Conservation (phyloP, 2,797 vertebrate genomes). For the Phaenicophaeus curvirostris region DNA sequence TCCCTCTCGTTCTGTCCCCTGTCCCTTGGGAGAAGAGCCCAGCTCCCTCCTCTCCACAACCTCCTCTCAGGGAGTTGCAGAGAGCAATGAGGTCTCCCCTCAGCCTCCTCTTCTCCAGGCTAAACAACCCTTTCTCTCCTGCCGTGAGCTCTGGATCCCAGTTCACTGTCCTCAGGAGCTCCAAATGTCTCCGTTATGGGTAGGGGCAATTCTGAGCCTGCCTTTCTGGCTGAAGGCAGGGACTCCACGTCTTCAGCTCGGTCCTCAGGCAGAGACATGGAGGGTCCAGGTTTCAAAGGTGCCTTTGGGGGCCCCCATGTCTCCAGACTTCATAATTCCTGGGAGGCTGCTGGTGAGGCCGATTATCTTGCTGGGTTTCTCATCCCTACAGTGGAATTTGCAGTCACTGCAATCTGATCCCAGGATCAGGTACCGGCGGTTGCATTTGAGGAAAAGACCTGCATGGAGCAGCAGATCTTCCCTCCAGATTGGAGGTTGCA, state of each 20-base stretch:
- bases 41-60: too few relatives aligned
- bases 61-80: too few relatives aligned
- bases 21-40: too few relatives aligned
- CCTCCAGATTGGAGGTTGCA: not conserved
- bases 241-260: not conserved
- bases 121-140: too few relatives aligned
- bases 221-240: not conserved
- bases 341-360: not conserved
- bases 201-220: not conserved
- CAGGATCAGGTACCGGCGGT: not conserved
- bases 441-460: not conserved
- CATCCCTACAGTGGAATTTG: not conserved
- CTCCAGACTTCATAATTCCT: not conserved
- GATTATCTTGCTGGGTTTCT: not conserved
- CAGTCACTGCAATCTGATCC: not conserved
- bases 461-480: constrained; percentile 17
- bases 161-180: not conserved
- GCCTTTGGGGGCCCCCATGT: not conserved
- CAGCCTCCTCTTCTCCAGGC: too few relatives aligned
- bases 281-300: not conserved
- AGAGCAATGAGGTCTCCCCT: too few relatives aligned
- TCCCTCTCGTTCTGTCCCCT: too few relatives aligned
- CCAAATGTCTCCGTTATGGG: not conserved
- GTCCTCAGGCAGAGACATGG: not conserved
- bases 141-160: not conserved